Conservation (phyloP, 2,797 vertebrate genomes). For the Myotis vivesi region DNA sequence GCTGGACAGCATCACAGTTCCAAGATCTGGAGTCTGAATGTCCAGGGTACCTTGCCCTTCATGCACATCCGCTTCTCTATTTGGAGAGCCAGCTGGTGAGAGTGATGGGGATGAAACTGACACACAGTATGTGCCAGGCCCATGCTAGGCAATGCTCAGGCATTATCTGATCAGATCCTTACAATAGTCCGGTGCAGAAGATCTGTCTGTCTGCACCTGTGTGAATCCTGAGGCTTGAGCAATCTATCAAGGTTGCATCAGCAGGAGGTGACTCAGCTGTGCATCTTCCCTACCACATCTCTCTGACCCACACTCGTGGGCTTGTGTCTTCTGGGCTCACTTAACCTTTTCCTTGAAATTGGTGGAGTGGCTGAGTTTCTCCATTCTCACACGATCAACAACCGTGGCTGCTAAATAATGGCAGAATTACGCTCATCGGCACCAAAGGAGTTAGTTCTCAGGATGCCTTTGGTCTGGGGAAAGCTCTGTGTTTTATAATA, state of each 20-base stretch:
- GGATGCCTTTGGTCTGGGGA: neutral
- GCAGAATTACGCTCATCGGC: neutral
- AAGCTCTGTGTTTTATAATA: neutral
- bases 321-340: neutral
- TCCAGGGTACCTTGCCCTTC: neutral
- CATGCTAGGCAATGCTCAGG: neutral
- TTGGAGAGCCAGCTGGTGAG: neutral
- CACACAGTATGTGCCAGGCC: rapidly evolving
- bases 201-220: neutral
- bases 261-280: neutral
- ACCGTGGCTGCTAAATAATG: neutral
- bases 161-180: neutral
- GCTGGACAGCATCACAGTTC: neutral
- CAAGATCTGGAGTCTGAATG: neutral
- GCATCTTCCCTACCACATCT: neutral
- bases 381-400: neutral
- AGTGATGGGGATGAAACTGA: neutral
- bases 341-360: neutral
- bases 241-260: rapidly evolving
- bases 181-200: neutral
- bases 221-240: neutral
- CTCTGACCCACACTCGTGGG: neutral
- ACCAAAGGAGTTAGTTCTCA: neutral
- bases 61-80: neutral
- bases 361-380: neutral